Evolutionary conservation across 2,113 vertebrate genomes (phyloP), one percentile per base, ranked within the genome.

Genomic region (Halcyon senegalensis): DNA sequence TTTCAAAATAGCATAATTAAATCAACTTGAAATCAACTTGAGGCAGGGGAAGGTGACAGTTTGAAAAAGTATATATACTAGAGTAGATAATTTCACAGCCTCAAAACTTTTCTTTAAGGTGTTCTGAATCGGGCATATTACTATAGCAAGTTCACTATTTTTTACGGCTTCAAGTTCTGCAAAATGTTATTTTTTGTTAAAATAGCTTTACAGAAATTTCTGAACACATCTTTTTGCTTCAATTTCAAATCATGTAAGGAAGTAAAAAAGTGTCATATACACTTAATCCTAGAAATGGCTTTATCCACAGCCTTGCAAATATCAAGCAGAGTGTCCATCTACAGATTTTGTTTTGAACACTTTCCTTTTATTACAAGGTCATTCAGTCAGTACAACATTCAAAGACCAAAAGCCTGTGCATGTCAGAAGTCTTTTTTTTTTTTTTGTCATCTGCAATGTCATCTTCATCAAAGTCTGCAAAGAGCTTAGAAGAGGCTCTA

Each of bases 381-480:
- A 93, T 63, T 75, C 84, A 77, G 59, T 37, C 67, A 44, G 56
- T 19, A 46, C 55, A 86, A 67, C 35, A 79, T 73, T 85, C 67
- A 66, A 92, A 96, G 77, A 85, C 70, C 89, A 70, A 77, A 96
- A 92, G 67, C 31, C 46, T 84, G 39, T 48, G 35, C 6, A 11
- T 79, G 69, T 85, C 93, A 93, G 46, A 46, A 82, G 44, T 30
- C 9, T 48, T 44, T 58, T 58, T 58, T 33, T 51, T 30, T 68
- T 39, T 27, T 23, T 51, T 39, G 78, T 43, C 28, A 18, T 28
- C 81, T 94, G 37, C 83, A 77, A 46, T 83, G 78, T 90, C 90
- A 87, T 81, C 89, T 70, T 73, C 84, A 92, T 93, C 87, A 95
- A 92, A 95, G 80, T 23, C 84, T 70, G 62, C 74, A 67, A 58